Evolutionary conservation across 2,113 vertebrate species (phyloP), one percentile per base, ranked within the genome.

Genomic region (Semicossyphus pulcher): DNA sequence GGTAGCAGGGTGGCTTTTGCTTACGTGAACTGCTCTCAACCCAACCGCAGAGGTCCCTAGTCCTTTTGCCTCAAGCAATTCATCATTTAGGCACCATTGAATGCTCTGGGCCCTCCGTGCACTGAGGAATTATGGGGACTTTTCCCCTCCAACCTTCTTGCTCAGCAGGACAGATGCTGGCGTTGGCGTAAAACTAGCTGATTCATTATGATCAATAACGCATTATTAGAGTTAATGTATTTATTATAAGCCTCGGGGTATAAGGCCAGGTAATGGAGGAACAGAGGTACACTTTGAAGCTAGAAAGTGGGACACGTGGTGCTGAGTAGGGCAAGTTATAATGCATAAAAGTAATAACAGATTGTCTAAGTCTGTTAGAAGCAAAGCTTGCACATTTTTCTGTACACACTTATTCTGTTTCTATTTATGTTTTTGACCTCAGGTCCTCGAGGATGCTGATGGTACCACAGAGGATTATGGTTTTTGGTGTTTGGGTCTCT

Each of bases 121-220:
- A 44, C 69, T 7, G 20, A 76, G 63, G 64, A 57, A 72, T 78
- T 72, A 48, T 66, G 37, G 31, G 49, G 28, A 31, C 37, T 69
- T 67, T 54, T 26, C 36, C 49, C 1, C 21, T 1, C 6, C 18
- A 29, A 34, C 58, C 49, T 18, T 70, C 81, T 71, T 34, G 67
- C 78, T 78, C 83, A 81, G 77, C 75, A 76, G 71, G 65, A 72
- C 82, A 72, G 62, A 16, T 71, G 62, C 84, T 84, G 78, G 65
- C 34, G 23, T 58, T 72, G 1, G 72, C 58, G 7, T 63, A 58
- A 74, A 78, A 69, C 18, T 48, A 29, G 80, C 54, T 44, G 72
- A 78, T 83, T 80, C 39, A 67, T 83, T 59, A 75, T 74, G 76
- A 87, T 91, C 84, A 86, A 89, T 89, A 88, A 75, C 61, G 62